Evolutionary conservation across 2,113 vertebrate genomes (phyloP).

Genomic region (Cyprinodon variegatus): DNA sequence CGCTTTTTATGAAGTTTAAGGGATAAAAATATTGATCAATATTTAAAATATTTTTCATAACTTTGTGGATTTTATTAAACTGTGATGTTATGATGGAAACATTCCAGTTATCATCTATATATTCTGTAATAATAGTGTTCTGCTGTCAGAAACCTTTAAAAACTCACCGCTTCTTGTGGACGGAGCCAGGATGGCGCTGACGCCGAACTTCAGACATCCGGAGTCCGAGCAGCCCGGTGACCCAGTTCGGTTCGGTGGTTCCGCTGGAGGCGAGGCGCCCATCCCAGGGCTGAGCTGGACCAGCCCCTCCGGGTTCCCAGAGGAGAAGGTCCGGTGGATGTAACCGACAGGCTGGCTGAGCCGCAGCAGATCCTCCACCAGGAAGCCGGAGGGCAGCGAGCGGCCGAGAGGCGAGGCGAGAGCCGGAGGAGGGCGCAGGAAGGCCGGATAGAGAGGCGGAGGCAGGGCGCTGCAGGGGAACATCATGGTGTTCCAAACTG

Average conservation of each 20-base stretch:
- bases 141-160: too few relatives aligned
- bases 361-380: conserved; percentile 92
- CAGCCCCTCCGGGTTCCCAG: conserved; percentile 30
- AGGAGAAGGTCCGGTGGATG: conserved; percentile 81
- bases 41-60: too few relatives aligned
- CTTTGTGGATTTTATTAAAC: not conserved
- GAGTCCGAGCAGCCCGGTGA: conserved; percentile 74
- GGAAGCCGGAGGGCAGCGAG: conserved; percentile 87
- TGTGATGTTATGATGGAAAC: not conserved
- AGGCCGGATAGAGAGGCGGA: conserved; percentile 88
- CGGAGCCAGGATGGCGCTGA: conserved; percentile 94
- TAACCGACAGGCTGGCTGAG: conserved; percentile 85
- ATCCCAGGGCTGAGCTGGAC: conserved; percentile 21
- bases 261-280: conserved; percentile 72
- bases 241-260: conserved; percentile 74
- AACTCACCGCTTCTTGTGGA: conserved; percentile 85
- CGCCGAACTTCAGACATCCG: conserved; percentile 93
- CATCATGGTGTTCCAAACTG: conserved; percentile 83
- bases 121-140: too few relatives aligned
- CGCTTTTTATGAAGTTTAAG: too few relatives aligned
- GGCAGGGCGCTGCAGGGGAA: conserved; percentile 90
- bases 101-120: not conserved
- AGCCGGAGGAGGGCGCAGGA: conserved; percentile 85
- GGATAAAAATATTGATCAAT: too few relatives aligned
- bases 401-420: conserved; percentile 86